Evolutionary conservation across 2,113 vertebrate genomes (phyloP).

Genomic region (Panurus biarmicus): DNA sequence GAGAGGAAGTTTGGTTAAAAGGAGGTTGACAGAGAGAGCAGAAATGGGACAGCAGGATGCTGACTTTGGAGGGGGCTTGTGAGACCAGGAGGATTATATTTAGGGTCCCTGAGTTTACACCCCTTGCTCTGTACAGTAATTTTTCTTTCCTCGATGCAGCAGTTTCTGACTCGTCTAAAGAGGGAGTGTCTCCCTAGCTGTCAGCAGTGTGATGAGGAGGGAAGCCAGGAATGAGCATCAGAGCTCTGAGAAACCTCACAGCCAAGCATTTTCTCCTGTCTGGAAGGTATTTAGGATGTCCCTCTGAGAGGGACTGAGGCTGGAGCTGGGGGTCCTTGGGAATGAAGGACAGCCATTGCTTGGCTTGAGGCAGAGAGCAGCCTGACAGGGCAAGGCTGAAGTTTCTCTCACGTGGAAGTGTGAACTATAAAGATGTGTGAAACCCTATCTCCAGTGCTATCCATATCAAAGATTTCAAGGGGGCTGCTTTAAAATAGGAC

Average conservation of each 20-base stretch:
- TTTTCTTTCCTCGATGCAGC: neutral
- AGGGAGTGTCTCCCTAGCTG: neutral
- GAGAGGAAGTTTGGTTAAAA: neutral
- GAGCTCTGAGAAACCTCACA: neutral
- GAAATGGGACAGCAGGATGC: neutral
- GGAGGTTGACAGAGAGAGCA: neutral
- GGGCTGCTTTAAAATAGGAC: constrained; percentile 19
- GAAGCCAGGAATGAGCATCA: neutral
- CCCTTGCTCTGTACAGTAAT: neutral
- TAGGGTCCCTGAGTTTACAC: neutral
- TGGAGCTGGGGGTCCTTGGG: neutral
- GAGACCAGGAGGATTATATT: neutral
- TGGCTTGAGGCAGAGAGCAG: neutral
- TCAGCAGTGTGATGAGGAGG: neutral
- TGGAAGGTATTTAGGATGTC: neutral
- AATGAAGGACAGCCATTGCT: neutral
- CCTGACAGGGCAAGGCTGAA: neutral
- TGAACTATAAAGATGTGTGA: neutral
- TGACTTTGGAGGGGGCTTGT: neutral
- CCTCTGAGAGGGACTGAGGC: neutral
- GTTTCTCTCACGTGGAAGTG: constrained; percentile 28
- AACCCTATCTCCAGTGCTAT: neutral
- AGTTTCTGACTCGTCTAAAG: neutral
- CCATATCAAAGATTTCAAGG: constrained; percentile 23
- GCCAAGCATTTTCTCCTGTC: neutral